Base-by-base conservation (phyloP, 2,888 invertebrate genomes). In the Agrochola lota region DNA sequence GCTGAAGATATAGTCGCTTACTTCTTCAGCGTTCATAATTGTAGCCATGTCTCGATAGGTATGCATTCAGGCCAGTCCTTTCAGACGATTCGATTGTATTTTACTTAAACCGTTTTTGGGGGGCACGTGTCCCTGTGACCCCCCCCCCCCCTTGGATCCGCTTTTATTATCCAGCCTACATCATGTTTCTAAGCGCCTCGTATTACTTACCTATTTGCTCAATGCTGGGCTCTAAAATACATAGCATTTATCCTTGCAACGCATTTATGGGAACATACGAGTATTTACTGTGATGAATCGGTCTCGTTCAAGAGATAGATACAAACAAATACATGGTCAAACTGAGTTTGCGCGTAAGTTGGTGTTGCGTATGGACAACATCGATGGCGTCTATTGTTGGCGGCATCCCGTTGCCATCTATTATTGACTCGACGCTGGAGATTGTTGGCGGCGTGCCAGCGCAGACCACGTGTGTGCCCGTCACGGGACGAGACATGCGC, bases 361-460 rank as follows among this genome's bases (percentile, higher is more conserved):
- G 80, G 79, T 87, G 90, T 87, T 88, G 89, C 81, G 88, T 84
- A 85, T 85, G 85, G 88, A 80, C 89, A 88, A 87, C 89, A 90
- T 88, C 89, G 92, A 92, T 89, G 92, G 95, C 95, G 95, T 95
- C 96, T 96, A 96, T 96, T 96, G 96, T 96, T 96, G 96, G 96
- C 96, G 95, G 96, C 95, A 95, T 95, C 96, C 93, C 95, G 95
- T 95, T 94, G 94, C 94, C 94, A 92, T 95, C 96, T 96, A 96
- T 96, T 96, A 96, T 96, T 96, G 96, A 96, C 96, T 96, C 96
- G 93, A 92, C 93, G 95, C 96, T 96, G 96, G 96, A 96, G 96
- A 96, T 96, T 93, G 94, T 95, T 96, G 96, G 96, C 96, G 85
- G 49, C 89, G 93, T 93, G 96, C 96, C 96, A 96, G 94, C 92